Percentiles rank a stretch among this genome's conserved stretches.
phyloP scores from a whole-genome alignment of 37 sponge, comb jelly and placozoan genomes.

The Eunapius fragilis region DNA sequence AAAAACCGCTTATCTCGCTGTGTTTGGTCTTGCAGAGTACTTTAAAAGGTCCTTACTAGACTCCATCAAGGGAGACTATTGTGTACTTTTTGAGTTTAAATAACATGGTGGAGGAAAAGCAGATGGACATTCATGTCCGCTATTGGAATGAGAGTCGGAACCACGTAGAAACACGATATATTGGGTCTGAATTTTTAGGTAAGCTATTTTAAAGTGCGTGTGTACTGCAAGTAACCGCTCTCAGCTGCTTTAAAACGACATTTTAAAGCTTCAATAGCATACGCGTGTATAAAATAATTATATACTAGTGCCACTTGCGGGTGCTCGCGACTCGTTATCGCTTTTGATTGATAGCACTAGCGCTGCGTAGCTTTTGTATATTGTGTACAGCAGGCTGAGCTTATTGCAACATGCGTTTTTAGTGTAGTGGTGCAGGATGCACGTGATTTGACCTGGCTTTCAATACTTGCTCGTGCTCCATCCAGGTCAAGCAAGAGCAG shows the following conservation, averaged over 20 bases:
- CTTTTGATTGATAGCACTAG: neutral
- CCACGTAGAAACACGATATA: neutral
- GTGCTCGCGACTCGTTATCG: neutral
- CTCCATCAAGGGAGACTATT: no score
- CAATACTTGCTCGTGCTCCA: slow-evolving; percentile 38
- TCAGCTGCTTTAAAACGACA: neutral
- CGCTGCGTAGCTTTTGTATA: neutral
- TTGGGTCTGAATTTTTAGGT: neutral
- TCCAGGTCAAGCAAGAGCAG: neutral
- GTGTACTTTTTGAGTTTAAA: no score
- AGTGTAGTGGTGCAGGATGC: slow-evolving; percentile 64
- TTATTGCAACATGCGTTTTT: neutral
- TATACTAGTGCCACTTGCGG: neutral
- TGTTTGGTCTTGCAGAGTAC: no score
- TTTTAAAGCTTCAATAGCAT: neutral
- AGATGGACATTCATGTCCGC: no score
- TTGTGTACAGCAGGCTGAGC: neutral
- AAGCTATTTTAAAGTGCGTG: neutral
- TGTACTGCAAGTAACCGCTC: no score
- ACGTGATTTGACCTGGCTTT: slow-evolving; percentile 40
- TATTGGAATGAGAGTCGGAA: no score
- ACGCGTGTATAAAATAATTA: neutral
- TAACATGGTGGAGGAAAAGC: no score
- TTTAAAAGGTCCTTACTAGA: no score
- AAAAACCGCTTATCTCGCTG: no score